Evolutionary conservation across 2,888 invertebrate genomes (phyloP), one percentile per base, ranked within the genome.

Genomic region (Cyaniris semiargus): DNA sequence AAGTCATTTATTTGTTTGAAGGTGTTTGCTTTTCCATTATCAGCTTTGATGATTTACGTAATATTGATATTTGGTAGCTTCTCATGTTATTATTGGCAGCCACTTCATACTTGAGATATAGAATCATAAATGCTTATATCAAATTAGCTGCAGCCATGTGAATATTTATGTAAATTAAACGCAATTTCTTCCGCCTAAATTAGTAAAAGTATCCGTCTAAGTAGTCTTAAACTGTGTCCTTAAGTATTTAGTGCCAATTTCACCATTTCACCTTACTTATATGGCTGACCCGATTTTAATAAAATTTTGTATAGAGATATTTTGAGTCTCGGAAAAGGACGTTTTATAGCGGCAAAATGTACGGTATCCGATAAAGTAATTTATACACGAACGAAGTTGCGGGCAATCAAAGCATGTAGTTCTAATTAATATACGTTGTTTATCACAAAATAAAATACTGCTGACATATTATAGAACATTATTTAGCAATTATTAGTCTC

Each of bases 1-100:
- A 74, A 48, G 3, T 38, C 44, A 48, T 74, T 74, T 74, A 74
- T 74, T 74, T 74, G 74, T 74, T 31, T n/a, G 27, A 48, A 2
- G 74, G 48, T 27, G 23, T 53, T 44, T 74, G 48, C 27, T 74
- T 74, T 74, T 44, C 48, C 27, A 66, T 31, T 66, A 31, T 66
- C 66, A 31, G 66, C 66, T 66, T 66, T 66, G 27, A 66, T 66
- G 66, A 66, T 66, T 27, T 60, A 60, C 23, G 23, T 31, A 27
- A 66, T 66, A 66, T 66, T 66, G 66, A 66, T 31, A 15, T 66
- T 66, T 31, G 2, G 66, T 66, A 66, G 66, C 66, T 66, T 66
- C 66, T 66, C 53, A 13, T 18, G 66, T 66, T 53, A 66, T 23
- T 66, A 66, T 66, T 66, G 66, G 66, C 66, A 66, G 31, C 66